Conservation (phyloP, 2,113 vertebrate genomes). For the Ictidomys tridecemlineatus region DNA sequence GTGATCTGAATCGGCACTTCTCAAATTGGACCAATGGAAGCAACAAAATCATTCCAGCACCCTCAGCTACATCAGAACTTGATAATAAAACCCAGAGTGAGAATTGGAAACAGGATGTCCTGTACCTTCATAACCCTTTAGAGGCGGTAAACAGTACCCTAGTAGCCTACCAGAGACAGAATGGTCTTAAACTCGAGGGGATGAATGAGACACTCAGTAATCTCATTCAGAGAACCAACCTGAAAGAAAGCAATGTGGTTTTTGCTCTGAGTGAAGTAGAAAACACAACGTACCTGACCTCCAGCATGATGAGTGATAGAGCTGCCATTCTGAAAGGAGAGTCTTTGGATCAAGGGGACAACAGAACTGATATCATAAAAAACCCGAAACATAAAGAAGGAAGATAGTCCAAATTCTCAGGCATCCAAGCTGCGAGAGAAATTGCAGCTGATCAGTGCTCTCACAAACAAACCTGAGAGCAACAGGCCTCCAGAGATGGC, state of each 20-base stretch:
- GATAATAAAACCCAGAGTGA: slow-evolving; percentile 85
- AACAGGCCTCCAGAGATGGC: slow-evolving; percentile 78
- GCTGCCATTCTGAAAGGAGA: slow-evolving; percentile 81
- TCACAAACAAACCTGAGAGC: slow-evolving; percentile 85
- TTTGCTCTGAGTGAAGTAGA: slow-evolving; percentile 77
- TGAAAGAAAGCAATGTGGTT: slow-evolving; percentile 84
- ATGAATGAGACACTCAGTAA: slow-evolving; percentile 86
- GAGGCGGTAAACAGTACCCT: slow-evolving; percentile 87
- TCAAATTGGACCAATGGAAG: slow-evolving; percentile 56
- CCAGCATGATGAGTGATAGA: slow-evolving; percentile 73
- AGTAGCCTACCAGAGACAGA: slow-evolving; percentile 83
- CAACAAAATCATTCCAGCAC: slow-evolving; percentile 67
- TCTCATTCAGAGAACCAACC: slow-evolving; percentile 84
- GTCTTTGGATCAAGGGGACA: slow-evolving; percentile 79
- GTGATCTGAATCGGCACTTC: slow-evolving; percentile 81
- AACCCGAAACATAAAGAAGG: slow-evolving; percentile 83
- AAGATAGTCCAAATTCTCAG: slow-evolving; percentile 85
- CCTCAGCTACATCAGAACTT: slow-evolving; percentile 78
- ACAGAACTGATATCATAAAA: slow-evolving; percentile 80
- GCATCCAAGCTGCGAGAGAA: slow-evolving; percentile 87
- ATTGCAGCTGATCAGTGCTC: slow-evolving; percentile 87
- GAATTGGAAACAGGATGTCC: slow-evolving; percentile 86
- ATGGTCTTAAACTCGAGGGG: slow-evolving; percentile 86
- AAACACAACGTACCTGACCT: slow-evolving; percentile 81
- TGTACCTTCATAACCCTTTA: slow-evolving; percentile 84